Conservation (phyloP, 2,113 vertebrate genomes). For the Corynorhinus townsendii region DNA sequence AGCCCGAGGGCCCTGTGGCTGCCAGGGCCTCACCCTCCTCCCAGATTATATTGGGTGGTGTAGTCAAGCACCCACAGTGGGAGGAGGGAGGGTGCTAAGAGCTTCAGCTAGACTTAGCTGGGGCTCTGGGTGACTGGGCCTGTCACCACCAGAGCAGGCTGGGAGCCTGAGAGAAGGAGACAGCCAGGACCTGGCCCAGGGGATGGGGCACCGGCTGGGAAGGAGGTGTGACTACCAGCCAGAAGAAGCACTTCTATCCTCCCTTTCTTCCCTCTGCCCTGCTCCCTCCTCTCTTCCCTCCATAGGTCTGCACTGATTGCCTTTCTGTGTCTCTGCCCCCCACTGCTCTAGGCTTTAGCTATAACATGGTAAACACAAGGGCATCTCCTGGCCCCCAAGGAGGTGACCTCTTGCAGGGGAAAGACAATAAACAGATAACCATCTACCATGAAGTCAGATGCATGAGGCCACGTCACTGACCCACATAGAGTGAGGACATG, state of each 20-base stretch:
- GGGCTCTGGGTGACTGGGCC: neutral
- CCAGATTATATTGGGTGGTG: neutral
- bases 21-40: constrained; percentile 17
- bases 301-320: neutral
- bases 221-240: neutral
- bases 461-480: neutral
- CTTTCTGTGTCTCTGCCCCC: neutral
- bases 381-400: neutral
- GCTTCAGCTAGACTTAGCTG: neutral
- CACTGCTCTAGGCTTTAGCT: neutral
- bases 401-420: neutral
- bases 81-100: neutral
- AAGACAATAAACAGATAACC: neutral
- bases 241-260: no score
- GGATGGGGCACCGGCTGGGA: neutral
- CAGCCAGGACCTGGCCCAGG: neutral
- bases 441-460: neutral
- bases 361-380: neutral
- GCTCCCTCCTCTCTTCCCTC: neutral
- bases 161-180: neutral
- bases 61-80: neutral
- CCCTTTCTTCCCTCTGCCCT: neutral
- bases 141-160: neutral
- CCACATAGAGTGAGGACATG: neutral
- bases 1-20: neutral